Conservation (phyloP, 1,140 invertebrate species). For the Nebria ingens region DNA sequence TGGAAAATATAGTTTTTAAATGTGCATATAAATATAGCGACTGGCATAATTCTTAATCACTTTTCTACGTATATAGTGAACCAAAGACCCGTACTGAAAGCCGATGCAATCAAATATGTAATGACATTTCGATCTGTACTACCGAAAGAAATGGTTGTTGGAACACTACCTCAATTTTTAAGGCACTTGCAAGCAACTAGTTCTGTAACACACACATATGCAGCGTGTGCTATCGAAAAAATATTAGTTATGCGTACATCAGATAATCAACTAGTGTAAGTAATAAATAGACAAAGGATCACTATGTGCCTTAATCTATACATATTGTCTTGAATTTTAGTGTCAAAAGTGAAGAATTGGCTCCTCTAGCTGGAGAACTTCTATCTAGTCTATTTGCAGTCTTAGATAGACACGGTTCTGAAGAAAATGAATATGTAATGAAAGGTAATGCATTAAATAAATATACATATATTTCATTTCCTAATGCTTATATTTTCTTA, state of each 20-base stretch:
- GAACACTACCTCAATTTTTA: conserved; percentile 65
- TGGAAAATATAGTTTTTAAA: no score
- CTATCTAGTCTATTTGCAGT: conserved; percentile 65
- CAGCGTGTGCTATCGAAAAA: conserved; percentile 84
- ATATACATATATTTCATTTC: no score
- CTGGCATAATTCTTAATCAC: no score
- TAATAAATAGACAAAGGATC: conserved; percentile 11
- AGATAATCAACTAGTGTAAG: conserved; percentile 45
- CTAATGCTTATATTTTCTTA: no score
- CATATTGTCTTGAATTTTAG: conserved; percentile 34
- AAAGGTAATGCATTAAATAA: conserved; percentile 47
- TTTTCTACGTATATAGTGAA: no score
- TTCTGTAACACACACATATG: conserved; percentile 89
- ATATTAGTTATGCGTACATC: conserved; percentile 61
- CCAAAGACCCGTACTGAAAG: conserved; percentile 82
- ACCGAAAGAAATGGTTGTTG: conserved; percentile 63
- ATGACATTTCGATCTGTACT: conserved; percentile 91
- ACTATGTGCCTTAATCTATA: background rate
- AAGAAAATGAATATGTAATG: conserved; percentile 96
- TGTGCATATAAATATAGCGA: no score
- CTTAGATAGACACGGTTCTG: conserved; percentile 58
- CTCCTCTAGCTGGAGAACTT: conserved; percentile 52
- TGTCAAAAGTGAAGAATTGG: conserved; percentile 45
- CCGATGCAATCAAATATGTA: conserved; percentile 91
- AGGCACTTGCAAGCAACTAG: conserved; percentile 59